Evolutionary conservation across 2,113 vertebrate species (phyloP), one percentile per base, ranked within the genome.

Genomic region (Rutilus rutilus): DNA sequence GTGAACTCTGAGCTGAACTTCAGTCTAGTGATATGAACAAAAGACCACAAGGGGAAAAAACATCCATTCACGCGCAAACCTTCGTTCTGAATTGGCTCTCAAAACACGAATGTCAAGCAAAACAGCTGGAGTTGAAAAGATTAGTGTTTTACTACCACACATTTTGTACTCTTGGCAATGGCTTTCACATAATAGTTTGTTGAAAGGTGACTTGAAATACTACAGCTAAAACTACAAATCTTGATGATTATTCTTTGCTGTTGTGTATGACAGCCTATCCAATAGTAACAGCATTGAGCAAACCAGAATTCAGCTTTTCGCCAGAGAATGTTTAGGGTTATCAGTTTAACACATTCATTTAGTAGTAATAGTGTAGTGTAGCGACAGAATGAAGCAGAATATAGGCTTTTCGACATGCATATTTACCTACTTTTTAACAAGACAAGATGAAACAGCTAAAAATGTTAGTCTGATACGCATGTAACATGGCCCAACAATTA

Each of bases 121-220:
- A 73, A 42, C 69, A 42, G 19, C 67, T 71, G 2, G 67, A 74
- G 47, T 52, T 77, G 14, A 52, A 2, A 52, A 21, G 47, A 77
- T 77, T 30, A 5, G 14, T 52, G 27, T 77, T 76, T 54, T 77
- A 52, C 27, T 19, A 77, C n/a, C 54, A 19, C 45, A 76, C 74
- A 73, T 74, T 45, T 74, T 14, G 23, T 7, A 74, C 71, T 45
- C 12, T 6, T 25, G 71, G 71, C 71, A 6, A 25, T 74, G 39
- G 36, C 45, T 74, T 12, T 47, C 39, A 47, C 11, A 45, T 74
- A 45, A 42, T 47, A 45, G 15, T 25, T 74, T 47, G 71, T 42
- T 74, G 39, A 74, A 74, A 42, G 71, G 71, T 45, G 23, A 74
- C 69, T 73, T 45, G 36, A 73, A 73, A 73, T 47, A 74, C 23